Evolutionary conservation across 1,140 invertebrate species (phyloP), one percentile per base, ranked within the genome.

Genomic region (Neomicropteryx cornuta): DNA sequence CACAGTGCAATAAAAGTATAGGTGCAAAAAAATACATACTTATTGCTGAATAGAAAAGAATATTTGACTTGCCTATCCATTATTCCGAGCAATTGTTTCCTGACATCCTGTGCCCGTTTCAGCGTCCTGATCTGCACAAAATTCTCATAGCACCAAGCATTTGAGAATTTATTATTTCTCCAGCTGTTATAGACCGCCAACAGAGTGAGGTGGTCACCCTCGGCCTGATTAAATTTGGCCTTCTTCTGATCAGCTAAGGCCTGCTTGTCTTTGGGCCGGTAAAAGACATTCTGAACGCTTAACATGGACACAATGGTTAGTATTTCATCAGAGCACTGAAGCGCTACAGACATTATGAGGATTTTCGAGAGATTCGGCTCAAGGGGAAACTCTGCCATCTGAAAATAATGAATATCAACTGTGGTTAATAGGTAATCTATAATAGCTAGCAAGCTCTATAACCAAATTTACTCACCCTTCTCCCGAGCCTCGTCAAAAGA

Each of bases 81-180:
- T 41, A 98, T 97, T 3, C 93, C 93, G 1, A 99, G 65, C 43
- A 99, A 66, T 62, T 99, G 97, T 70, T 99, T 99, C 5, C 96
- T 71, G 0, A 99, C 94, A 70, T 99, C 97, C 64, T 99, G 95
- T 0, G 96, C 92, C 36, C 95, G 70, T 65, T 98, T 98, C 21
- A 99, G 62, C 0, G 94, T 98, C 16, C 96, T 66, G 20, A 95
- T 92, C 69, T 99, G 97, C 5, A 99, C 91, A 67, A 99, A 99
- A 68, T 99, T 99, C 60, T 99, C 96, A 57, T 96, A 97, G 62
- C 96, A 99, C 97, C 96, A 99, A 0, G 93, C 90, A 60, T 93
- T 96, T 1, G 90, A 95, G 63, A 97, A 98, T 58, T 98, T 97
- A 60, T 98, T 97, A 54, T 97, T 97, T 55, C 92, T 92, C 97